Evolutionary conservation across 1,140 invertebrate species (phyloP), one percentile per base, ranked within the genome.

Genomic region (Drosophila nasuta): DNA sequence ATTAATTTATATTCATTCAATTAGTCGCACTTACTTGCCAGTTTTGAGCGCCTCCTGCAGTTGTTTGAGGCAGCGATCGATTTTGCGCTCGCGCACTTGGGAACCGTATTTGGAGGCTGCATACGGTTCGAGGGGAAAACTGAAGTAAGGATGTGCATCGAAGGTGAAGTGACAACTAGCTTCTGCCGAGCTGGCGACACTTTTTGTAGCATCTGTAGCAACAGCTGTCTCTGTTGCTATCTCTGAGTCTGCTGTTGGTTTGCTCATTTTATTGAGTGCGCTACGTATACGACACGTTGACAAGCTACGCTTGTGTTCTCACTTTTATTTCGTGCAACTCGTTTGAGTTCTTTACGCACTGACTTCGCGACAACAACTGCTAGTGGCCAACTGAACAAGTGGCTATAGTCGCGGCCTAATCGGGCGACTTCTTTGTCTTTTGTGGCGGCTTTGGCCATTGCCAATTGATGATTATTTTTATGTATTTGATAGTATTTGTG

Each of bases 51-150:
- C 86, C 15, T 91, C 77, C 41, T 91, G 80, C 35, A 91, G 28
- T 60, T 91, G 90, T 15, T 82, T 88, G 5, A 91, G 60, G 25
- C 90, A 91, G 1, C 91, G 88, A 75, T 91, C 90, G 28, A 91
- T 91, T 57, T 91, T 91, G 0, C 90, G 77, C 7, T 87, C 81
- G 11, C 90, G 83, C 43, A 91, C 91, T 28, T 91, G 91, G 0
- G 90, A 91, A 1, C 90, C 90, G 17, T 91, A 91, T n/a, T 89
- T 88, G 13, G 85, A 88, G 20, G 65, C 43, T 0, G 69, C 60
- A 25, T 74, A 88, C 1, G 83, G 77, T 69, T 89, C 83, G 20
- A 65, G 59, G 8, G 82, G 74, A 3, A 89, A 75, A 1, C 73
- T 86, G 13, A 80, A 89, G 11, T 81, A 81, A 0, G 70, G 80